Evolutionary conservation across 2,113 vertebrate species (phyloP), one percentile per base, ranked within the genome.

Genomic region (Haplochromis burtoni): DNA sequence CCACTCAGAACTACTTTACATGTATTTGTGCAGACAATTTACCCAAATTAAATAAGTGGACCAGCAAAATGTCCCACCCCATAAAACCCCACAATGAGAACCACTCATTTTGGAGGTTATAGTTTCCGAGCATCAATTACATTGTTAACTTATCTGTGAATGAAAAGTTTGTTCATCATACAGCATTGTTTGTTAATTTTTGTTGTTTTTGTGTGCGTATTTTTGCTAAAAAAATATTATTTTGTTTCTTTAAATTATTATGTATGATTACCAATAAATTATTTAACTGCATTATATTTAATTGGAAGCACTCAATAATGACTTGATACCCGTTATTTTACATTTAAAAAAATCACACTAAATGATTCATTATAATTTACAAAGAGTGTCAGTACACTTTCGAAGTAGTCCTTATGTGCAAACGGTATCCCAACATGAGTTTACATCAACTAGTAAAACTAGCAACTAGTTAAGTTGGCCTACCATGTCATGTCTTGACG

Each of bases 401-500:
- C 7, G 45, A 16, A 24, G 10, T 4, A 14, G 10, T 13, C 2
- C 12, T 4, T 35, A 3, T 31, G 13, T 59, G 13, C 5, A 8
- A 24, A 29, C 19, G 10, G 47, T 84, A 86, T 81, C 66, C 47
- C 53, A 63, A 1, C 7, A 14, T 73, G 84, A 88, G 57, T 95
- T 92, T 24, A 88, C 29, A 90, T 92, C 45, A 94, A 95, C 90
- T 94, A 90, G 85, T 90, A 35, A 38, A 84, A 92, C 93, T 92
- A 92, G 90, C 91, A 93, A 84, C 88, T 90, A 95, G 93, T 94
- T 80, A 91, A 93, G 90, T 94, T 94, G 88, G 93, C 87, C 93
- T 94, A 93, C 95, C 92, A 92, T 94, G 93, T 95, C 92, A 94
- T 87, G 93, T 93, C 92, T 95, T 96, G 94, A 96, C 95, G 95